Evolutionary conservation across 2,113 vertebrate genomes (phyloP).

Genomic region (Atherinomorus stipes): DNA sequence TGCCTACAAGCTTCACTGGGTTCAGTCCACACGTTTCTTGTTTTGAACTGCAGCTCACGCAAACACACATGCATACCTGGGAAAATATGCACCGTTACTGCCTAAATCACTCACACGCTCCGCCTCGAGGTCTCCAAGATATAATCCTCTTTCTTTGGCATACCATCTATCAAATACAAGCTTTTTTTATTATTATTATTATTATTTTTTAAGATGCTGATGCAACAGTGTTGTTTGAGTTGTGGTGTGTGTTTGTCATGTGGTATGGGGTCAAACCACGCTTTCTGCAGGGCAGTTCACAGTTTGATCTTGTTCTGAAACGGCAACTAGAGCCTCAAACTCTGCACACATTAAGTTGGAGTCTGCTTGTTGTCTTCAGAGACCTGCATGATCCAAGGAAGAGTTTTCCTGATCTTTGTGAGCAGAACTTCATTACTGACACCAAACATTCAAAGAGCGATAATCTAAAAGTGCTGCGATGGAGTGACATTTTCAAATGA

Average conservation of each 20-base stretch:
- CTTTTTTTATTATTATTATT: too few relatives aligned
- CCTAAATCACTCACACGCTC: conserved; percentile 28
- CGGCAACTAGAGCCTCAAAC: conserved; percentile 31
- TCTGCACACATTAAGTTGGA: conserved; percentile 13
- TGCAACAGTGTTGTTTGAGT: conserved; percentile 39
- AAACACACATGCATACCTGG: conserved; percentile 1
- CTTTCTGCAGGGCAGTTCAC: conserved; percentile 29
- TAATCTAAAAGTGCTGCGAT: conserved; percentile 21
- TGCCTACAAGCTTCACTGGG: conserved; percentile 23
- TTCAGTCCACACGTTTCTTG: conserved; percentile 56
- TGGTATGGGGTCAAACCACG: conserved; percentile 22
- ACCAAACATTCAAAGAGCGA: conserved; percentile 11
- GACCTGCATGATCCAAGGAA: conserved; percentile 2
- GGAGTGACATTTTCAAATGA: conserved; percentile 44
- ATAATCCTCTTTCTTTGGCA: conserved; percentile 27
- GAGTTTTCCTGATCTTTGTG: conserved; percentile 16
- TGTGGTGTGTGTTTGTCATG: conserved; percentile 26
- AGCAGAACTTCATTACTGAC: conserved; percentile 6
- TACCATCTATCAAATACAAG: conserved; percentile 14
- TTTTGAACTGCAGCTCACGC: conserved; percentile 21
- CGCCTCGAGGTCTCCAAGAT: conserved; percentile 30
- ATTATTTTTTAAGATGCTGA: conserved; percentile 30
- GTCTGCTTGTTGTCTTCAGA: neutral
- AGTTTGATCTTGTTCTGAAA: conserved; percentile 16
- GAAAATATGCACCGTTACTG: conserved; percentile 10